Base-by-base conservation (phyloP, 1,140 invertebrate species). In the Gryon sp. region DNA sequence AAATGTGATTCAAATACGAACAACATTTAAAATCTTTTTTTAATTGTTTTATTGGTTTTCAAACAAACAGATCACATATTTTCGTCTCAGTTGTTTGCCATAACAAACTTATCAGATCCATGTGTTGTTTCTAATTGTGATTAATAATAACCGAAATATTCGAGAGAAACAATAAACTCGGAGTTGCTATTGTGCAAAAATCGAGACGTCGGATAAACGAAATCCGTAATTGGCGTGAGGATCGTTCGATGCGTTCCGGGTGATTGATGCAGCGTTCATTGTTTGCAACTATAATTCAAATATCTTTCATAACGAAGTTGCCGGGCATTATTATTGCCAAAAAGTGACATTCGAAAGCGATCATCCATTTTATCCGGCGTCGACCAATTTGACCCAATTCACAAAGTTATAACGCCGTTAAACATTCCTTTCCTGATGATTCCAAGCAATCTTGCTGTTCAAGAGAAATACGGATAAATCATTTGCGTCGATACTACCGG, bases 301-400 rank as follows among this genome's bases (percentile, higher is more conserved):
- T 55, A 55, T 60, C 43, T 57, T 55, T 57, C 34, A 53, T 63
- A 57, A 73, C 43, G 34, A 74, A 52, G 28, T 36, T 26, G 19
- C 22, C 7, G 30, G 20, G 46, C 18, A 40, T 62, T 75, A 60
- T 66, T 59, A 66, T 65, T 55, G 11, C 34, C 55, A 5, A 60
- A 73, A 66, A 62, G 46, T 72, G 22, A 11, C 57, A 48, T 18
- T 48, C 55, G 48, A 62, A 40, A 19, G 12, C 15, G 12, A 60
- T 26, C 36, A 53, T 46, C 46, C 55, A 62, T 75, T 75, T 30
- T 60, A 30, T 46, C 43, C 20, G 16, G 16, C 16, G 19, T 28
- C n/a, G 24, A 32, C 48, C 69, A 75, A 77, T 79, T 79, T 74
- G 63, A 79, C 76, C 79, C 24, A 76, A 69, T 79, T 80, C 32